Percentiles rank a stretch among this genome's conserved stretches.
Conservation (phyloP, 2,113 vertebrate species). For the Miniopterus natalensis region DNA sequence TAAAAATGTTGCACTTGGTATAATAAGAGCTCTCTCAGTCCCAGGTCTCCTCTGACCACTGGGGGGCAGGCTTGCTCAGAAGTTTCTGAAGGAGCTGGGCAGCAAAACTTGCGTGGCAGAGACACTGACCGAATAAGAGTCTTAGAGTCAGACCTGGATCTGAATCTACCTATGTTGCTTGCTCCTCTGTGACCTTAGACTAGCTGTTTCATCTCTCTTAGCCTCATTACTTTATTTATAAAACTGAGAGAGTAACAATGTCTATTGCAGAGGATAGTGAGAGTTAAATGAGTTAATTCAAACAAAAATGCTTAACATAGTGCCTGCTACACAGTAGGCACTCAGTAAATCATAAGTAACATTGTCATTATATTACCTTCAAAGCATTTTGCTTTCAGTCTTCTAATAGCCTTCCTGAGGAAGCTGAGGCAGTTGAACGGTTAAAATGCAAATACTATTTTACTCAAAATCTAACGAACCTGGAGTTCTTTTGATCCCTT, state of each 20-base stretch:
- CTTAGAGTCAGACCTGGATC: background rate
- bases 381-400: conserved; percentile 30
- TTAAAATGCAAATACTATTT: conserved; percentile 37
- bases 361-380: background rate
- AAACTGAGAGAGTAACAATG: background rate
- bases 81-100: conserved; percentile 13
- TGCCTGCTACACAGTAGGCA: background rate
- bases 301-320: conserved; percentile 25
- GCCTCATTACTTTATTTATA: conserved; percentile 14
- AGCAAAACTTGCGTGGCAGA: background rate
- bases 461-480: conserved; percentile 49
- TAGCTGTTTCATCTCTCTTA: background rate
- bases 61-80: conserved; percentile 72
- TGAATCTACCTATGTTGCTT: background rate
- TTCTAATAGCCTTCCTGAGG: background rate
- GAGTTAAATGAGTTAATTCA: background rate
- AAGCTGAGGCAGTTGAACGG: background rate
- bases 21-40: background rate
- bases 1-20: background rate
- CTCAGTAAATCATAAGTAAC: background rate
- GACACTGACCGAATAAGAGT: conserved; percentile 35
- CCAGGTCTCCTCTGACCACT: conserved; percentile 28
- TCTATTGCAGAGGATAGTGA: background rate
- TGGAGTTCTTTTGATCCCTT: background rate
- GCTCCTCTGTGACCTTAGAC: background rate